phyloP scores from a whole-genome alignment of 2,113 vertebrate species.

The Chauna torquata region DNA sequence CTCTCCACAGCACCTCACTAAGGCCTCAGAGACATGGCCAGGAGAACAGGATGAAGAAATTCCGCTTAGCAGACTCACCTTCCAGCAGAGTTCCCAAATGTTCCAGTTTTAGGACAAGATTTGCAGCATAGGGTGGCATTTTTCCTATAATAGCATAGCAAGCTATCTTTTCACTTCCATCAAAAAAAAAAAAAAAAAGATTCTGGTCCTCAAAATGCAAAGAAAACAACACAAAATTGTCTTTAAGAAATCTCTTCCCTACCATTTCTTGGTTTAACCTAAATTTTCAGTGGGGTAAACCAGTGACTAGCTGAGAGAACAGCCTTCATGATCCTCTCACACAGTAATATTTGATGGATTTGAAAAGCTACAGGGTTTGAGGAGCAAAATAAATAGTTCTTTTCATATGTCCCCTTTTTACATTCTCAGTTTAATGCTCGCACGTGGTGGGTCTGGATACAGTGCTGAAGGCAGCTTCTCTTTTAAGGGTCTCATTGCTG shows the following conservation, averaged over 20 bases:
- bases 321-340: neutral
- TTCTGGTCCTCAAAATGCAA: neutral
- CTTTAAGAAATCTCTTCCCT: neutral
- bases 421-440: neutral
- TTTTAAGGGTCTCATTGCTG: neutral
- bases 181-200: accelerated
- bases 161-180: neutral
- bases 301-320: neutral
- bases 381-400: neutral
- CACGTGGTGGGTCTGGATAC: neutral
- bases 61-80: neutral
- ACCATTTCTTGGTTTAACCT: neutral
- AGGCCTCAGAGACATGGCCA: no score
- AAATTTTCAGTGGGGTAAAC: neutral
- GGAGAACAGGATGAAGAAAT: neutral
- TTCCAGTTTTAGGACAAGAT: neutral
- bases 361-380: neutral
- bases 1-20: neutral
- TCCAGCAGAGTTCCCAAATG: neutral
- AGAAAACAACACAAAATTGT: neutral
- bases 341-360: neutral
- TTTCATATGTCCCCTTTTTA: neutral
- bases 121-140: neutral
- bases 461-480: neutral
- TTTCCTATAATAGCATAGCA: neutral